A percentile compares a stretch with the other conserved stretches of the same genome.
These are phyloP conservation scores for Drosophila tristis DNA, from an alignment of 1,140 invertebrate genomes.

Conservation along the genomic window DNA sequence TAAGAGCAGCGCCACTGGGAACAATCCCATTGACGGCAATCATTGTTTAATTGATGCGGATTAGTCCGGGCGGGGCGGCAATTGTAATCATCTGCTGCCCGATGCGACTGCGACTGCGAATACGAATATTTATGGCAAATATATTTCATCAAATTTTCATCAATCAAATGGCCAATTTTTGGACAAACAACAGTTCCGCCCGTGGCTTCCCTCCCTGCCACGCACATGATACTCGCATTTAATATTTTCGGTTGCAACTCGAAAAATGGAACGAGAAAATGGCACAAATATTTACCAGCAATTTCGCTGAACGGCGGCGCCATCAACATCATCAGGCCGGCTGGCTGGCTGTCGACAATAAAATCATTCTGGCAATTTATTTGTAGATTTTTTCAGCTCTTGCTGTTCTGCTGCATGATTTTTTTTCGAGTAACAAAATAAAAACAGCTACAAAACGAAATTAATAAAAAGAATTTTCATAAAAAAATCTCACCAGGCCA, in stretches of 20 bases:
- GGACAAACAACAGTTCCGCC: constrained; percentile 30
- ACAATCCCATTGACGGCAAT: constrained; percentile 1
- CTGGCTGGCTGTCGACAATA: constrained; percentile 35
- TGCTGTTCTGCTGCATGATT: constrained; percentile 12
- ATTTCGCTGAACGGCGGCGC: constrained; percentile 34
- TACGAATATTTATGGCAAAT: constrained; percentile 41
- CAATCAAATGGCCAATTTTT: constrained; percentile 55
- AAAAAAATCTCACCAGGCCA: constrained; percentile 18
- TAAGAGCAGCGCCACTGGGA: no score
- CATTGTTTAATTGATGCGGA: constrained; percentile 28
- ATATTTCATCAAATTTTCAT: constrained; percentile 54
- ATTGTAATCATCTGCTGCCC: constrained; percentile 18
- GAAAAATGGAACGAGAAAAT: constrained; percentile 20
- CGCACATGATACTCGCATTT: neutral
- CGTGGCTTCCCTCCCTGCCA: neutral
- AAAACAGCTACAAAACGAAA: constrained; percentile 42
- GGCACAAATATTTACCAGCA: constrained; percentile 52
- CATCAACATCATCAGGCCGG: constrained; percentile 42
- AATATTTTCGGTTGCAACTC: constrained; percentile 9
- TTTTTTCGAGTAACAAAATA: neutral
- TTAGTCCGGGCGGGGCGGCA: constrained; percentile 6
- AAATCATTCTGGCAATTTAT: constrained; percentile 56
- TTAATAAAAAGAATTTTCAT: constrained; percentile 54
- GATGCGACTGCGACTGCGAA: no score
- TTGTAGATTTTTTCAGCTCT: constrained; percentile 30